phyloP scores from a whole-genome alignment of 53 echinoderm and acorn worm species.

The Echinometra lucunter region DNA sequence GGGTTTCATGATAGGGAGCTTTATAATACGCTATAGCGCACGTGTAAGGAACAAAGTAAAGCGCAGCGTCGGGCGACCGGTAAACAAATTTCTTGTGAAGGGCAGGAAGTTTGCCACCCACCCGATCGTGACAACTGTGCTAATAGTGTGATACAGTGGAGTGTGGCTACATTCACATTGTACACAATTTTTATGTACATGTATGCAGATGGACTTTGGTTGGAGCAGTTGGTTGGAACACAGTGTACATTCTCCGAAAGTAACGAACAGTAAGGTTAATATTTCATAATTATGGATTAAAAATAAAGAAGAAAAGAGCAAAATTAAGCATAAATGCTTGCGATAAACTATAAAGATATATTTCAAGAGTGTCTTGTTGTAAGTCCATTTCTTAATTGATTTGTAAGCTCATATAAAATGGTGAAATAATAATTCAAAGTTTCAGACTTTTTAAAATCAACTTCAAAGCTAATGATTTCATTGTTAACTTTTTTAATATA shows the following conservation, averaged over 20 bases:
- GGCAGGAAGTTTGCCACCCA: slow-evolving; percentile 27
- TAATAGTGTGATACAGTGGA: slow-evolving; percentile 15
- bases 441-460: too few species aligned
- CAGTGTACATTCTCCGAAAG: neutral
- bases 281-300: too few species aligned
- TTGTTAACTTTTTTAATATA: too few species aligned
- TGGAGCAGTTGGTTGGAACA: neutral
- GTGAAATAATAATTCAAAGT: too few species aligned
- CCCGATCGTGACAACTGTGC: slow-evolving; percentile 35
- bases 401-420: too few species aligned
- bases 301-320: too few species aligned
- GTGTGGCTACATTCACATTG: neutral
- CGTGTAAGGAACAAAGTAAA: slow-evolving; percentile 32
- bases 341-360: too few species aligned
- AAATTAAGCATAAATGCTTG: too few species aligned
- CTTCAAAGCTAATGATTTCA: too few species aligned
- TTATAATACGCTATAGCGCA: neutral
- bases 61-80: neutral
- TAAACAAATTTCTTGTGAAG: slow-evolving; percentile 29
- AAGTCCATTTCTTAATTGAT: too few species aligned
- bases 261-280: too few species aligned
- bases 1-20: neutral
- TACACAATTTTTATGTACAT: neutral
- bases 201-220: neutral
- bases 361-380: too few species aligned